Evolutionary conservation across 2,113 vertebrate genomes (phyloP), one percentile per base, ranked within the genome.

Genomic region (Aleadryas rufinucha): DNA sequence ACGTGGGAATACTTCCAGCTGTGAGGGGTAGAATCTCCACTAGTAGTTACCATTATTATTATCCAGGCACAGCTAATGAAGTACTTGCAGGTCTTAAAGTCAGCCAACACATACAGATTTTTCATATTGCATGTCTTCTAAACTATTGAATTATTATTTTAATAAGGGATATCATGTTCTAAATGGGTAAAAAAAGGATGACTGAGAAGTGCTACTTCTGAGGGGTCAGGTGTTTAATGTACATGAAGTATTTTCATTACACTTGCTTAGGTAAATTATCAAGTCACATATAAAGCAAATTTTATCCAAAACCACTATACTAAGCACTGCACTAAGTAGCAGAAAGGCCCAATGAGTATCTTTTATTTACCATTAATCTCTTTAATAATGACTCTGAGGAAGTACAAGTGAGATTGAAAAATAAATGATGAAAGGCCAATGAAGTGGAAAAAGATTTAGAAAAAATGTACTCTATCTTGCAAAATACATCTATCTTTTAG

Each of bases 381-480:
- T 84, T 56, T 71, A 86, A 81, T 31, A 88, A 22, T 45, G 35
- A 59, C 21, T 91, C 41, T 60, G 65, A 90, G 66, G 53, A 82
- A 54, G 20, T 66, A 47, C 9, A 95, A 91, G 50, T 39, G 37
- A 71, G 41, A 90, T 13, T 82, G 69, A 91, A 96, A 96, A 93
- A 87, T 70, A 72, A 94, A 93, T 88, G 23, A 63, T 47, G 22
- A 41, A 95, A 93, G 50, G 16, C 14, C 37, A 92, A 41, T 86
- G 78, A 88, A 95, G 26, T 33, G 19, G 50, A 91, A 91, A 21
- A 80, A 88, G 44, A 78, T 78, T 85, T 49, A 57, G 52, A 90
- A 92, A 93, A 79, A 49, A 75, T 19, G 6, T 3, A 24, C 11
- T 91, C 16, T 63, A 52, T 68, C 76, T 97, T 91, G 60, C 27